phyloP scores from a whole-genome alignment of 2,113 vertebrate genomes.

The Vimba vimba region DNA sequence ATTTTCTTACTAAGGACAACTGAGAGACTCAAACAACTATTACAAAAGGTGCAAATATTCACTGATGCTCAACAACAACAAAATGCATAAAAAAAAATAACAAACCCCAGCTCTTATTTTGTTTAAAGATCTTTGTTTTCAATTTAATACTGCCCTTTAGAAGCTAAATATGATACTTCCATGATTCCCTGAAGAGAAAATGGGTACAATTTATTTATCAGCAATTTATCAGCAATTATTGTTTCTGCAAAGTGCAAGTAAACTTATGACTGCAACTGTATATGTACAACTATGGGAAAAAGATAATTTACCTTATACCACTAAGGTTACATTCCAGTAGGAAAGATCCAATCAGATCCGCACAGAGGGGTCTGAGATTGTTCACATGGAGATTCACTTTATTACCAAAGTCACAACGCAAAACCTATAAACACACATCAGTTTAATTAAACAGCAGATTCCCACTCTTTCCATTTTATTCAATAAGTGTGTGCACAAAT shows the following conservation, averaged over 20 bases:
- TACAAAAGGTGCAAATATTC: no score
- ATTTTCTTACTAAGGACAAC: neutral
- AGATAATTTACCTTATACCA: slow-evolving; percentile 82
- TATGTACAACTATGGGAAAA: neutral
- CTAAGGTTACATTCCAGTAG: slow-evolving; percentile 84
- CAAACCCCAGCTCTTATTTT: no score
- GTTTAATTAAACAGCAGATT: neutral
- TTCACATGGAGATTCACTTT: slow-evolving; percentile 72
- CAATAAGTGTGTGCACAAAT: slow-evolving; percentile 10
- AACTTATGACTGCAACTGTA: neutral
- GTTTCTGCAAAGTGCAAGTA: neutral
- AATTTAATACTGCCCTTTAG: no score
- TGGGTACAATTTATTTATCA: neutral
- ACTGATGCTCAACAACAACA: no score
- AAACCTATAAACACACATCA: slow-evolving; percentile 75
- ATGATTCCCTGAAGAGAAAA: neutral
- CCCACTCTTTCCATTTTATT: neutral
- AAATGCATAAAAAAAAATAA: no score
- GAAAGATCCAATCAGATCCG: slow-evolving; percentile 74
- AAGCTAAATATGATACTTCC: no score
- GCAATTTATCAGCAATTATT: neutral
- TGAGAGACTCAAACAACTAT: no score
- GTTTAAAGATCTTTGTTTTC: no score
- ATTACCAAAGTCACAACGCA: slow-evolving; percentile 86
- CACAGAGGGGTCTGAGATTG: slow-evolving; percentile 78